A percentile compares a stretch with the other conserved stretches of the same genome.
These are phyloP conservation scores for Gracilinanus agilis DNA, from an alignment of 2,113 vertebrate genomes.

Conservation along the genomic window DNA sequence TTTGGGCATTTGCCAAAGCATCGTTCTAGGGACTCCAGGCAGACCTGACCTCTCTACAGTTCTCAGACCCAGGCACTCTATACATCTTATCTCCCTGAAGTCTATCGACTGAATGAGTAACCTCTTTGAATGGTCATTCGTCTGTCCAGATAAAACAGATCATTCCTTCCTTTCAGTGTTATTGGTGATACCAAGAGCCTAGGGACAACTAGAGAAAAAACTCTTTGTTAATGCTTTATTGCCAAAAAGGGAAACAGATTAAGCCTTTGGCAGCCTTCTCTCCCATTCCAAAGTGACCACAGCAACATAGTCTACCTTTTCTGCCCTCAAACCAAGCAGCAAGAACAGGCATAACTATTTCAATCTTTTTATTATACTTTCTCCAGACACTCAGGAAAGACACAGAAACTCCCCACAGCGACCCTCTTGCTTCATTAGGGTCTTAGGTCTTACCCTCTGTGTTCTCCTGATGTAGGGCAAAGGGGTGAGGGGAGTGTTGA, in stretches of 20 bases:
- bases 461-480: neutral
- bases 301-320: neutral
- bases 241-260: neutral
- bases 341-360: neutral
- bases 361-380: neutral
- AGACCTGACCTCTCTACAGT: neutral
- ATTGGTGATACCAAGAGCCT: neutral
- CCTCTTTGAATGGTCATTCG: neutral
- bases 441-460: neutral
- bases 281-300: neutral
- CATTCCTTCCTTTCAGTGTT: neutral
- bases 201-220: neutral
- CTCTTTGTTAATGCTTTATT: neutral
- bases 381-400: constrained; percentile 31
- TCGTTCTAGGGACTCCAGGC: neutral
- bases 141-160: neutral
- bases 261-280: neutral
- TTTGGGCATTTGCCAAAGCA: neutral
- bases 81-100: neutral
- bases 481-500: no score
- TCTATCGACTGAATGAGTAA: neutral
- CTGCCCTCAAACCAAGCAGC: neutral
- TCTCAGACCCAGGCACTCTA: neutral
- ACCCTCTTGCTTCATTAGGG: neutral
- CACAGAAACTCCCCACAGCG: neutral